Evolutionary conservation across 53 echinoderm and acorn worm genomes (phyloP), one percentile per base, ranked within the genome.

Genomic region (Astropecten irregularis): DNA sequence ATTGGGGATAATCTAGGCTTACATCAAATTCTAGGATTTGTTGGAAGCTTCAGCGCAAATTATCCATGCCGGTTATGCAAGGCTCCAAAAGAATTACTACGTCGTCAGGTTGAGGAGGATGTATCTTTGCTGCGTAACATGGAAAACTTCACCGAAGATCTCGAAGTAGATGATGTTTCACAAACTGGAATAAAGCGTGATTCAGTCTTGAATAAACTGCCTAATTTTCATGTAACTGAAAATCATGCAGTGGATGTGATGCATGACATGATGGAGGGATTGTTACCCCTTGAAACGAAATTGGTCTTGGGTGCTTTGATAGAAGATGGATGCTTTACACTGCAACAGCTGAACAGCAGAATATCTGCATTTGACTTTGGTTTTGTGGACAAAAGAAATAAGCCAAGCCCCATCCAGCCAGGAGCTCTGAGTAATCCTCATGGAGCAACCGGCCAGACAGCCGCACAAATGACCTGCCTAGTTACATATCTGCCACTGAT

Each of bases 221-320:
- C 19, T 36, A 35, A 72, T 50, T 88, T 44, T 25, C 88, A 88
- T 72, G 88, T 82, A 11, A 30, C 51, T 37, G 35, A 73, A 16
- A 88, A 88, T 16, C 5, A 4, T 21, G 73, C 82, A 4, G 23
- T 39, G 25, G 82, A 88, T 47, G 32, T 88, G 2, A 88, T 88
- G 82, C 88, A 88, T 23, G 88, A 88, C 57, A 72, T 88, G 21
- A 26, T 72, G 40, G 88, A 88, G 29, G 88, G 88, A 13, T 18
- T 82, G 14, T 18, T 88, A 3, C 74, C 88, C 4, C 16, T 88
- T 2, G 88, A 88, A 42, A 26, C 82, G 3, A 88, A 88, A 22
- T 62, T 88, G 20, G 18, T 63, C 2, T 22, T 88, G 0, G 3
- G 15, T 26, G 73, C 36, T 14, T 50, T 88, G 16, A 64, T 82